Base-by-base conservation (phyloP, 2,113 vertebrate genomes). In the Solea solea region DNA sequence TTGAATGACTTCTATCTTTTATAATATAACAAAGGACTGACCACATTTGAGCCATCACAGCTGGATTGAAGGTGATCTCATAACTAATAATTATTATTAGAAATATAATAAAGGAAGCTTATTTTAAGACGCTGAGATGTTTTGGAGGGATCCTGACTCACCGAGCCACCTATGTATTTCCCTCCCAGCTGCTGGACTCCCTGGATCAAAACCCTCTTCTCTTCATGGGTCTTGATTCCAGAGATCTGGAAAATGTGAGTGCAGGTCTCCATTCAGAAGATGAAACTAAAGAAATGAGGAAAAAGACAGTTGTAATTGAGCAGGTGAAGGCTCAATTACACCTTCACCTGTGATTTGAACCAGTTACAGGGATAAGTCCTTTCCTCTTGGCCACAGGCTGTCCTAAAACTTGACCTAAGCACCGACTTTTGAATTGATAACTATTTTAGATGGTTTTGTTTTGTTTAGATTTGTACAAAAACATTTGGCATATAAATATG, bases 201-300 rank as follows among this genome's bases (percentile, higher is more conserved):
- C 14, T 72, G 72, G 7, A 94, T 69, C 39, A 94, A 67, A 59
- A 69, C 72, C 59, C 63, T 81, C 87, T 94, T 94, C 52, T 84
- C 69, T 0, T 84, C 72, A 1, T 4, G n/a, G 44, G 11, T 80
- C 78, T 91, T 93, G 72, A 93, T 83, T 10, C 94, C 93, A 69
- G 94, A 94, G n/a, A 94, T 91, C 74, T 94, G 94, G 74, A 94
- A 93, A 25, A 93, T 49, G 41, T 66, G 81, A 4, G 42, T 65
- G 50, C 61, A 68, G 45, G 58, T 74, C 42, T 74, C 80, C 93
- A 94, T 94, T 66, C 76, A 88, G 50, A 27, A 4, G 9, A 28
- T 1, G 5, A 58, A 44, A 71, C 13, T 5, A 3, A 54, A 50
- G 2, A 58, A 12, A 4, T 27, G 8, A 25, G 13, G 21, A 44